Base-by-base conservation (phyloP, 2,888 invertebrate species). In the Marasmarcha lunaedactyla region DNA sequence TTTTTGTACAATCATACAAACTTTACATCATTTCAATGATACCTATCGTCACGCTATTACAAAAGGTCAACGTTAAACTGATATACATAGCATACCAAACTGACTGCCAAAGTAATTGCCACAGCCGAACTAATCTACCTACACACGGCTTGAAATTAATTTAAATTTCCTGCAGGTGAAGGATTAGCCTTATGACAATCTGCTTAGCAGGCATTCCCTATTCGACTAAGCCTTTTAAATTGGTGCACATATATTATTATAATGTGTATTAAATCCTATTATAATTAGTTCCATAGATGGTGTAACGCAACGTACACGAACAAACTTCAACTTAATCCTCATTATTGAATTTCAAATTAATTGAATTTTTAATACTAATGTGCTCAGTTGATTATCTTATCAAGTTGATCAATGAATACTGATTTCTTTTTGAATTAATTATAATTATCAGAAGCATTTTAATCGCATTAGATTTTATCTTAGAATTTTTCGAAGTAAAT, bases 171-270 rank as follows among this genome's bases (percentile, higher is more conserved):
- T n/a, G 10, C 30, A 30, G 30, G 30, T 30, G 10, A 50, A 61
- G 64, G 67, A 70, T 71, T 67, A 53, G 50, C 59, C 62, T 62
- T 67, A 72, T 68, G 76, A 76, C 77, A 76, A 73, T 78, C 76
- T 76, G 55, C 53, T 60, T 72, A 71, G 77, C 74, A 72, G 77
- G 69, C 71, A 72, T 74, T 77, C 73, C 71, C 70, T 76, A 77
- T 76, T 70, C 52, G 58, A 69, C 71, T 77, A 77, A 76, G 77
- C 73, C 68, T 57, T 54, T 64, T 58, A 58, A 61, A 64, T 60
- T 59, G 61, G 59, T 66, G 62, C 67, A 64, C 30, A 30, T 30
- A 30, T 30, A 30, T n/a, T 30, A 7, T 7, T 7, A 34, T 34
- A 34, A 34, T 34, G 34, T 12, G 9, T 30, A 30, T 30, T 7